phyloP scores from a whole-genome alignment of 2,888 invertebrate genomes.

The Caenorhabditis zanzibari region DNA sequence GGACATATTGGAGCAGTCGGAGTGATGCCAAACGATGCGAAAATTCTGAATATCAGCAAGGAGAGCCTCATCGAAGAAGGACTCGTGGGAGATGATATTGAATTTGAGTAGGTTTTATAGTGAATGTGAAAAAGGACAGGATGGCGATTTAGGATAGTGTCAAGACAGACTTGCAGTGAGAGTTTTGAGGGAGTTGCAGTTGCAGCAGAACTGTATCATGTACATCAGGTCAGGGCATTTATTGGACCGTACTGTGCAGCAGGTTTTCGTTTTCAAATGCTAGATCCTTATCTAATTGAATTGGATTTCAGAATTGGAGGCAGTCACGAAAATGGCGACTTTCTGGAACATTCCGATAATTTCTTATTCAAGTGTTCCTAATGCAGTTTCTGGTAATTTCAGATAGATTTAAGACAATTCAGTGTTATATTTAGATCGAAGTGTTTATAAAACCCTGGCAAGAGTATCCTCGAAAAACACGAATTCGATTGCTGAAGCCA shows the following conservation, averaged over 20 bases:
- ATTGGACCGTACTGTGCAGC: constrained; percentile 82
- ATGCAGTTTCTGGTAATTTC: constrained; percentile 75
- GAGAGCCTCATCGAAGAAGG: constrained; percentile 78
- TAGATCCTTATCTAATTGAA: not conserved
- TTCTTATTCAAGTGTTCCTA: constrained; percentile 80
- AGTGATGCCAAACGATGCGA: constrained; percentile 80
- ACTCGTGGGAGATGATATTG: constrained; percentile 78
- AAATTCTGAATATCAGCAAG: constrained; percentile 78
- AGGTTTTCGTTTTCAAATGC: constrained; percentile 57
- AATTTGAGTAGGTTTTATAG: constrained; percentile 76
- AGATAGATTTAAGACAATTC: not conserved
- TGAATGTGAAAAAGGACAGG: not conserved
- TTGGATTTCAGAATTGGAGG: constrained; percentile 76
- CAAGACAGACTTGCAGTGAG: constrained; percentile 79
- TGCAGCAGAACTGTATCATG: constrained; percentile 82
- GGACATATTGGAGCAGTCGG: constrained; percentile 74
- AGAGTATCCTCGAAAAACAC: constrained; percentile 81
- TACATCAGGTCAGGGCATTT: constrained; percentile 82
- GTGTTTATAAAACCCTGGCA: constrained; percentile 78
- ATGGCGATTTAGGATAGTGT: constrained; percentile 75
- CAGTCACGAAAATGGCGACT: constrained; percentile 83
- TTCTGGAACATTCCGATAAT: constrained; percentile 83
- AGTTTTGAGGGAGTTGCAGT: constrained; percentile 82
- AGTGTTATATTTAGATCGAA: constrained; percentile 42
- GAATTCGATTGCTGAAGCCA: constrained; percentile 80